phyloP scores from a whole-genome alignment of 2,888 invertebrate species.

The Cephalotes varians region DNA sequence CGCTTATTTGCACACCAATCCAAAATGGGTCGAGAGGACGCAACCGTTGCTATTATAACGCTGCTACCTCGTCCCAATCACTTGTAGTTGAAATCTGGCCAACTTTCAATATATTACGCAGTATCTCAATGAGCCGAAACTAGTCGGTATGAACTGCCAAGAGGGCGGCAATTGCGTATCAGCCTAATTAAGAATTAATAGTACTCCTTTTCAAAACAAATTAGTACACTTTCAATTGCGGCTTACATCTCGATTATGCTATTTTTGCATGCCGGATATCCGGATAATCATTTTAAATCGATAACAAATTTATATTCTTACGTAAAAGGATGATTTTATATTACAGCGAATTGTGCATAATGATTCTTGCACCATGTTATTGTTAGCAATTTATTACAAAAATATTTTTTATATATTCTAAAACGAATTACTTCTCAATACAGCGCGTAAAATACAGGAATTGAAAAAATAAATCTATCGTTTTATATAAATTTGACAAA shows the following conservation, averaged over 20 bases:
- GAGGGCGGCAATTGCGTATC: constrained; percentile 67
- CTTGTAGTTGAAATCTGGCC: constrained; percentile 82
- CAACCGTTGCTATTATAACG: constrained; percentile 77
- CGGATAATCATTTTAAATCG: background rate
- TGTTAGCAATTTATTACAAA: background rate
- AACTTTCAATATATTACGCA: constrained; percentile 81
- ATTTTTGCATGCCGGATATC: constrained; percentile 10
- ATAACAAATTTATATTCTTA: constrained; percentile 4
- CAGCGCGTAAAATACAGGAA: background rate
- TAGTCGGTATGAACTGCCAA: constrained; percentile 77
- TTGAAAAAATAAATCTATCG: background rate
- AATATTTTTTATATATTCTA: constrained; percentile 1
- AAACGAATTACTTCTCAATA: background rate
- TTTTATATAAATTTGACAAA: background rate
- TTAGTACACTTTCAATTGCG: constrained; percentile 58
- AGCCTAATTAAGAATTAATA: constrained; percentile 83
- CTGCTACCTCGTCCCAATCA: constrained; percentile 78
- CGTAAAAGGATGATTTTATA: constrained; percentile 1
- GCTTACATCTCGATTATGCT: constrained; percentile 1
- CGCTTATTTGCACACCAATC: constrained; percentile 46
- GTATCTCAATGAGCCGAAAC: constrained; percentile 80
- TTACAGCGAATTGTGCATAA: background rate
- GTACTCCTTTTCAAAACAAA: constrained; percentile 73
- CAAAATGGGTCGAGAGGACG: constrained; percentile 75
- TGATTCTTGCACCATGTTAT: background rate